Evolutionary conservation across 92 coral and sea anemone species (phyloP), one percentile per base, ranked within the genome.

Genomic region (Anthopleura xanthogrammica): DNA sequence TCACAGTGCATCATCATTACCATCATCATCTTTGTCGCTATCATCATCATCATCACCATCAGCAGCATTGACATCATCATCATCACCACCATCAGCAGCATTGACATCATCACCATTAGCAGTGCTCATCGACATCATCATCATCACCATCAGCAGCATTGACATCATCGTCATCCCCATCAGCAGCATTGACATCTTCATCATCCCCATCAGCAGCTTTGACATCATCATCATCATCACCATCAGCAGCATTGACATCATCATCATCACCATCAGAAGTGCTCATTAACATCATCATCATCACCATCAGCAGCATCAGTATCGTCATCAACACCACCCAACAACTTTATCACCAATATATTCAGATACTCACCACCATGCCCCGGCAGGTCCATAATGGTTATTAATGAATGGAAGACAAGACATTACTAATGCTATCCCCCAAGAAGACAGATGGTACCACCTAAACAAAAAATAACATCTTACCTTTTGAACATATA

Each of bases 321-420:
- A 62, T 2, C 29, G 20, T 58, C 64, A 58, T 58, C 62, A 57
- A 13, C 62, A 57, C 20, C 62, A 57, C 5, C 17, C 62, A 57
- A 4, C 19, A 57, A 13, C 62, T 13, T 57, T 19, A 57, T 57
- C 62, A 57, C 20, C 17, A 57, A 4, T 13, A 57, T 60, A 16
- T 58, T n/a, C 3, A n/a, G n/a, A 20, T 16, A 75, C 98, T 92
- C 77, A 96, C 99, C 99, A 96, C 99, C 99, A 96, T 70, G 98
- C 92, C 36, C 99, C 99, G 14, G 99, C 99, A 36, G 99, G 99
- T 83, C 99, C 99, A 84, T 96, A 96, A 57, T 92, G 99, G 58
- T 94, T 75, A 70, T 92, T 90, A 79, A 94, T 87, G 56, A 96
- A 84, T 13, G 98, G 99, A 41, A 94, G 85, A 77, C 93, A 93